Conservation (phyloP, 2,113 vertebrate genomes). For the Lagenorhynchus albirostris region DNA sequence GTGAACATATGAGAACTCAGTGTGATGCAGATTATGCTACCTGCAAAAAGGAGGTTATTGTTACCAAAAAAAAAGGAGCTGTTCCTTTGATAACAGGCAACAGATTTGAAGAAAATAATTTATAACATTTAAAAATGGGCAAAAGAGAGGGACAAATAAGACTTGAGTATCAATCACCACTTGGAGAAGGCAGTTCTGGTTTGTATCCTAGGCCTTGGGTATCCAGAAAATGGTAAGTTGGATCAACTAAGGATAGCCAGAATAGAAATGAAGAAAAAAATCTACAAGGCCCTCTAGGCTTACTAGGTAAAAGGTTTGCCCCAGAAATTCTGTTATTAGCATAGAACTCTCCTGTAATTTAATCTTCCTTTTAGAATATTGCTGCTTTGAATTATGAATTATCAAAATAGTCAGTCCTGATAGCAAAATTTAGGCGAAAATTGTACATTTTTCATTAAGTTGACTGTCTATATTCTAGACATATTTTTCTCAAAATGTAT, state of each 20-base stretch:
- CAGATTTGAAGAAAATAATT: not conserved
- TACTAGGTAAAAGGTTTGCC: not conserved
- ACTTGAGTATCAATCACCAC: not conserved
- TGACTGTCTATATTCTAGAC: not conserved
- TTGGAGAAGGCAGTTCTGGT: not conserved
- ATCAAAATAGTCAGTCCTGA: not conserved
- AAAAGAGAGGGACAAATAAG: not conserved
- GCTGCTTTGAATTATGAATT: not conserved
- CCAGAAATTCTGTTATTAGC: not conserved
- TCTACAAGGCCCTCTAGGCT: rapidly evolving
- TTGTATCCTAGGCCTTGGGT: not conserved
- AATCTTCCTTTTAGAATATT: not conserved
- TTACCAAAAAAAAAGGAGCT: not conserved
- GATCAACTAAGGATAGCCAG: not conserved
- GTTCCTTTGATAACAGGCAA: not conserved
- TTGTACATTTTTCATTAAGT: not conserved
- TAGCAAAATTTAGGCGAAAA: not conserved
- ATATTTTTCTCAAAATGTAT: not conserved
- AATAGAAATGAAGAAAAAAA: not conserved
- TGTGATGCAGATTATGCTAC: not conserved
- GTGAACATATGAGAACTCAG: not conserved
- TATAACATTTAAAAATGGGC: not conserved
- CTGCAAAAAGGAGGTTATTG: not conserved
- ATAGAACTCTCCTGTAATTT: not conserved
- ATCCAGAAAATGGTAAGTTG: not conserved